Conservation (phyloP, 2,113 vertebrate genomes). For the Phrynosoma blainvillii region DNA sequence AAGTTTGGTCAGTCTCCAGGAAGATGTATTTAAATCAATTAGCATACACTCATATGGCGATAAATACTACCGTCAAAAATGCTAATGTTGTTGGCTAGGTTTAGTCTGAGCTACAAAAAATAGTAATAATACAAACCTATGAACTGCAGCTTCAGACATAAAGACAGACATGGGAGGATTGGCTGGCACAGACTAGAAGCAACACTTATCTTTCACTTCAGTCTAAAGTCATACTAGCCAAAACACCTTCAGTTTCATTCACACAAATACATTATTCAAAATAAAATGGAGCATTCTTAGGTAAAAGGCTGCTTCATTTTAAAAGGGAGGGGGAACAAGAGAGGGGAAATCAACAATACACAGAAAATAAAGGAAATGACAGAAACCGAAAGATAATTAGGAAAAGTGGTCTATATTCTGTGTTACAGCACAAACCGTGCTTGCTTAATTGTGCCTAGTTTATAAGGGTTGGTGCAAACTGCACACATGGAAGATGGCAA, state of each 20-base stretch:
- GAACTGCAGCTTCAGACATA: constrained; percentile 75
- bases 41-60: constrained; percentile 81
- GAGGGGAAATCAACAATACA: constrained; percentile 80
- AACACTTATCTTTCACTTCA: constrained; percentile 79
- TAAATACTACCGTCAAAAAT: constrained; percentile 80
- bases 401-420: constrained; percentile 85
- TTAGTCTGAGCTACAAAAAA: constrained; percentile 76
- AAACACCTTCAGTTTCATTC: constrained; percentile 85
- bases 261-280: constrained; percentile 81
- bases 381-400: constrained; percentile 76
- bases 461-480: constrained; percentile 87
- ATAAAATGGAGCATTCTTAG: constrained; percentile 80
- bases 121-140: constrained; percentile 68
- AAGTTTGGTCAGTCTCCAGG: constrained; percentile 85
- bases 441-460: constrained; percentile 88
- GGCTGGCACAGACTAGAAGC: constrained; percentile 79
- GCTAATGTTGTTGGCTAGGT: constrained; percentile 80
- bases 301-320: constrained; percentile 81
- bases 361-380: constrained; percentile 70
- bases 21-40: constrained; percentile 78
- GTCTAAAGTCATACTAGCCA: constrained; percentile 81
- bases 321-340: constrained; percentile 13
- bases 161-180: constrained; percentile 76
- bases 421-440: constrained; percentile 86
- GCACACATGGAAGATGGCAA: constrained; percentile 90